Evolutionary conservation across 1,140 invertebrate species (phyloP), one percentile per base, ranked within the genome.

Genomic region (Leptopilina boulardi): DNA sequence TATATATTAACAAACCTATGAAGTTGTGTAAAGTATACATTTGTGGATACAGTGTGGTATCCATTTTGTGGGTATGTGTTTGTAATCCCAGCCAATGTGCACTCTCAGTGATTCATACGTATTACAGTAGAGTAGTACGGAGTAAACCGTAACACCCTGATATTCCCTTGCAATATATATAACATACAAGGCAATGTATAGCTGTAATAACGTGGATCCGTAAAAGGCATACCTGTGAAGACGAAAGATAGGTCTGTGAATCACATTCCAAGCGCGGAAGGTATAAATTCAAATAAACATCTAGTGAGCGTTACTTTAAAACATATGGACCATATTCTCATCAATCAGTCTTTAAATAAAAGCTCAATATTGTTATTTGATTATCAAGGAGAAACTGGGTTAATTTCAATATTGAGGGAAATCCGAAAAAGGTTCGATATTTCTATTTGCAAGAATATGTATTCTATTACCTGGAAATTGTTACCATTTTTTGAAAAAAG

Each of bases 201-300:
- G 26, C 38, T 47, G 70, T 70, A 71, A 75, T 75, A 70, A 75
- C 42, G 73, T 38, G 56, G 47, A 23, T 54, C 6, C 44, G 73
- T 74, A 74, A 74, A 75, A 66, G 34, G 41, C 59, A 66, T 74
- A 15, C 74, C 70, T 75, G 51, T 23, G 19, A 44, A 73, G 71
- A 73, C 47, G 71, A 54, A 73, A 73, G 4, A 47, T 54, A 26
- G 26, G 71, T 23, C 21, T 42, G 54, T 56, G 54, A 56, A 56
- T 21, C 8, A 23, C 21, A 56, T 11, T 21, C 8, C 19, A 26
- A 0, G 13, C 19, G 18, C 0, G 21, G 4, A 23, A 23, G 19
- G 13, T 23, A 56, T 21, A 21, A 56, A 23, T 56, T 56, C 54
- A 23, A 56, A 56, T 56, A 23, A 23, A 26, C 54, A 56, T 3